Evolutionary conservation across 2,888 invertebrate species (phyloP).

Genomic region (Ferrisia virgata): DNA sequence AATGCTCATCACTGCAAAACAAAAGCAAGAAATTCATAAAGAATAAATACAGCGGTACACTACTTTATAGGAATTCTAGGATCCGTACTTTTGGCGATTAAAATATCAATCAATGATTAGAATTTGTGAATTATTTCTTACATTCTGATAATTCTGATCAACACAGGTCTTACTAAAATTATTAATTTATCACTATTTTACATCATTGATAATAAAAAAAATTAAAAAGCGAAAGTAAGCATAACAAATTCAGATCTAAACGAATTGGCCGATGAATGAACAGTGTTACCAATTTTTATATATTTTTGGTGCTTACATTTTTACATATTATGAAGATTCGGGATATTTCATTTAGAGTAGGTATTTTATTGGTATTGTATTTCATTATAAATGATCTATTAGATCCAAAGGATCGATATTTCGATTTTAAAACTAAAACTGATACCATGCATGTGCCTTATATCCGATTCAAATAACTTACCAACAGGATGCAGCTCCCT

Average conservation of each 20-base stretch:
- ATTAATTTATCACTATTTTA: not conserved
- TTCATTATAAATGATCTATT: no score
- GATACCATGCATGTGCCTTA: no score
- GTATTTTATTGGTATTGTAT: no score
- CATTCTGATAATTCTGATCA: no score
- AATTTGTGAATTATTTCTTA: not conserved
- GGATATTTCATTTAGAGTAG: not conserved
- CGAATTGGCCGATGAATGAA: not conserved
- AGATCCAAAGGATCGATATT: no score
- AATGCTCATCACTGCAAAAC: slow-evolving; percentile 54
- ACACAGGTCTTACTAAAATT: not conserved
- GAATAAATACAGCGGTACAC: not conserved
- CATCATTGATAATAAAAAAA: not conserved
- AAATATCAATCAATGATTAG: not conserved
- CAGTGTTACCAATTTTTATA: not conserved
- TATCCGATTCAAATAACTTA: no score
- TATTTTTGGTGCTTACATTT: not conserved
- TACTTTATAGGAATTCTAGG: not conserved
- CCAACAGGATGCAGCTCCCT: not conserved
- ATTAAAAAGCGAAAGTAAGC: not conserved
- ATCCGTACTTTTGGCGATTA: not conserved
- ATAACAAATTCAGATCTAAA: not conserved
- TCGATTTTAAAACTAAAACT: no score
- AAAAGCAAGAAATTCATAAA: not conserved
- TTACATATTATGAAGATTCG: not conserved